Evolutionary conservation across 1,140 invertebrate genomes (phyloP), one percentile per base, ranked within the genome.

Genomic region (Drosophila kurseongensis): DNA sequence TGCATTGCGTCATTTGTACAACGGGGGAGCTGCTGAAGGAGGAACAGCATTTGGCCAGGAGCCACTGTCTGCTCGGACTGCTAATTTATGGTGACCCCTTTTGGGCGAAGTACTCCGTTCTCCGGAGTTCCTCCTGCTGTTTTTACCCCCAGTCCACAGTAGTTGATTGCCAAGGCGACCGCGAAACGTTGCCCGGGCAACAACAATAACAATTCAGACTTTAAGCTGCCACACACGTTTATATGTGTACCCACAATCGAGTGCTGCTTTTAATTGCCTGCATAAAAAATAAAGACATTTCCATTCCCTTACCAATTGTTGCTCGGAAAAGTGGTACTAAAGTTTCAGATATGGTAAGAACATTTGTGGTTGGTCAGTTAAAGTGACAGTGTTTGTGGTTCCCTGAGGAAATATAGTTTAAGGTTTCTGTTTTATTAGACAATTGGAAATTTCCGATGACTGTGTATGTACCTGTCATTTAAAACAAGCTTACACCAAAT

Each of bases 101-200:
- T 67, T 29, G 62, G 75, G 45, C 13, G 73, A 38, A 23, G n/a
- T 32, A 18, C 13, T 29, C 14, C 23, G 44, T 75, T 40, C n/a
- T 18, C 14, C 45, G n/a, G 52, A 45, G 58, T 16, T 54, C 29
- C 38, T 7, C 58, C 48, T 44, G 57, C 71, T 61, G 62, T 48
- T 42, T 44, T 48, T 54, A 14, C 42, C 48, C 27, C 62, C 16
- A 14, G 16, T 54, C 57, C 69, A 55, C 58, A 38, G 75, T 78
- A 35, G 67, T 57, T 86, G 85, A 85, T 85, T 85, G 79, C 78
- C 83, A 89, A 82, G 79, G 84, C 84, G 86, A 86, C 83, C 71
- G 50, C 65, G 13, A 62, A 57, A 35, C 57, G 80, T 83, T 83
- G 38, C 69, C 80, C 57, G n/a, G 80, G 72, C 52, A 75, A 72